phyloP scores from a whole-genome alignment of 2,113 vertebrate genomes.

The Dipodomys spectabilis region DNA sequence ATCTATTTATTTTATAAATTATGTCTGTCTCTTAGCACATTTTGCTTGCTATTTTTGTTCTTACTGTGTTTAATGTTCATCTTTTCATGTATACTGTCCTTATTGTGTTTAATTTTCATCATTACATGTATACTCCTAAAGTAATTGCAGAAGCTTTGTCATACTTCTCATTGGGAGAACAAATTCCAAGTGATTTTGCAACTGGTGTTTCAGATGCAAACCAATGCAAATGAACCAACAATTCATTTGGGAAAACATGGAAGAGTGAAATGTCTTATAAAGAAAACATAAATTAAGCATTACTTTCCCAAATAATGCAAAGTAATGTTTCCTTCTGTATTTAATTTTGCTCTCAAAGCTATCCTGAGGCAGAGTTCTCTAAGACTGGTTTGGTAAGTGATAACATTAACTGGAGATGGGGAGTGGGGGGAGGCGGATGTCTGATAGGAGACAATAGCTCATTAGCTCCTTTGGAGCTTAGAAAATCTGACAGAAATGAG shows the following conservation, averaged over 20 bases:
- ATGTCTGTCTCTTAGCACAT: background rate
- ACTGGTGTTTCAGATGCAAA: background rate
- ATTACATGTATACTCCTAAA: background rate
- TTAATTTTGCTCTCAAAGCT: conserved; percentile 46
- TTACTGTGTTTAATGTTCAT: background rate
- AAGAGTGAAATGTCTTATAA: background rate
- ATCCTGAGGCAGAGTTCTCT: background rate
- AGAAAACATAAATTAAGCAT: background rate
- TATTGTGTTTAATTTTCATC: background rate
- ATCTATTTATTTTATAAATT: conserved; percentile 19
- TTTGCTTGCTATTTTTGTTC: background rate
- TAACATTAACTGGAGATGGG: background rate
- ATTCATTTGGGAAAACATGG: background rate
- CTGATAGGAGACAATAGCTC: background rate
- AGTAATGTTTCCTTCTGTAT: background rate
- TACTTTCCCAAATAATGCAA: background rate
- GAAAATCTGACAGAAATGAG: conserved; percentile 32
- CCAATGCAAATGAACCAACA: background rate
- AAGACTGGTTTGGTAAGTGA: background rate
- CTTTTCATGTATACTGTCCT: background rate
- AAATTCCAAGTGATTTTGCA: conserved; percentile 8
- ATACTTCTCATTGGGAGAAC: background rate
- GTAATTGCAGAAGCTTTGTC: background rate
- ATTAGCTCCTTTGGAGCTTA: background rate
- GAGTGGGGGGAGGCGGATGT: background rate